A percentile compares a stretch with the other conserved stretches of the same genome.
These are phyloP conservation scores for Stenopsyche tienmushanensis DNA, from an alignment of 1,140 invertebrate species.

Conservation along the genomic window DNA sequence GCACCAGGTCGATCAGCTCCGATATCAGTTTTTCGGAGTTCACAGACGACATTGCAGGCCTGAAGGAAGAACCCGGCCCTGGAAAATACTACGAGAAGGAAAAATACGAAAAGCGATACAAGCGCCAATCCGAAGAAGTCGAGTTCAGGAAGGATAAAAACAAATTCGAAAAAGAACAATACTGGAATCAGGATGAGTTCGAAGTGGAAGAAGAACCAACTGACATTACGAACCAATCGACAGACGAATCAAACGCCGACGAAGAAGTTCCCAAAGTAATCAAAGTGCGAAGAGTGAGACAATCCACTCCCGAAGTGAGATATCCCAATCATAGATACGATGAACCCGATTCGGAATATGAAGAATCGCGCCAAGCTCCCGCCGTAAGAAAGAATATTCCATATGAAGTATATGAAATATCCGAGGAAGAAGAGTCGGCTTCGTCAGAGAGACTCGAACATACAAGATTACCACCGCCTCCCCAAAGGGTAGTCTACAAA, in stretches of 20 bases:
- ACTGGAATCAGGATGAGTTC: slow-evolving; percentile 47
- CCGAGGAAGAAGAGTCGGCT: slow-evolving; percentile 49
- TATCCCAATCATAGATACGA: slow-evolving; percentile 47
- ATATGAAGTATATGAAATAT: slow-evolving; percentile 55
- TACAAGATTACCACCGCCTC: slow-evolving; percentile 40
- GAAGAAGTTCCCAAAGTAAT: slow-evolving; percentile 40
- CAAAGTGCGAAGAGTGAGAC: slow-evolving; percentile 30
- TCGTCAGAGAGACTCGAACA: slow-evolving; percentile 49
- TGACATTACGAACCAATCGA: slow-evolving; percentile 37
- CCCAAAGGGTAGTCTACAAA: slow-evolving; percentile 20
- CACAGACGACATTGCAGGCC: slow-evolving; percentile 20
- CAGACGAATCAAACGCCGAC: slow-evolving; percentile 3
- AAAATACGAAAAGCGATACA: slow-evolving; percentile 2
- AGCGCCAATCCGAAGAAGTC: slow-evolving; percentile 39
- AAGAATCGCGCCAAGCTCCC: slow-evolving; percentile 39
- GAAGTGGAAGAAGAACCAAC: slow-evolving; percentile 45
- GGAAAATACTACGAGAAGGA: slow-evolving; percentile 13
- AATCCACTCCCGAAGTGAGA: slow-evolving; percentile 35
- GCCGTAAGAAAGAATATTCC: slow-evolving; percentile 52
- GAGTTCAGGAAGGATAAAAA: slow-evolving; percentile 45
- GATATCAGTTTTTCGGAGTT: slow-evolving; percentile 28
- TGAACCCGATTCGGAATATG: slow-evolving; percentile 38
- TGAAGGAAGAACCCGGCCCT: background rate
- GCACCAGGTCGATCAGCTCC: slow-evolving; percentile 5
- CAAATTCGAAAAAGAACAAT: slow-evolving; percentile 50